Conservation (phyloP, 2,113 vertebrate species). For the Herpailurus yagouaroundi region DNA sequence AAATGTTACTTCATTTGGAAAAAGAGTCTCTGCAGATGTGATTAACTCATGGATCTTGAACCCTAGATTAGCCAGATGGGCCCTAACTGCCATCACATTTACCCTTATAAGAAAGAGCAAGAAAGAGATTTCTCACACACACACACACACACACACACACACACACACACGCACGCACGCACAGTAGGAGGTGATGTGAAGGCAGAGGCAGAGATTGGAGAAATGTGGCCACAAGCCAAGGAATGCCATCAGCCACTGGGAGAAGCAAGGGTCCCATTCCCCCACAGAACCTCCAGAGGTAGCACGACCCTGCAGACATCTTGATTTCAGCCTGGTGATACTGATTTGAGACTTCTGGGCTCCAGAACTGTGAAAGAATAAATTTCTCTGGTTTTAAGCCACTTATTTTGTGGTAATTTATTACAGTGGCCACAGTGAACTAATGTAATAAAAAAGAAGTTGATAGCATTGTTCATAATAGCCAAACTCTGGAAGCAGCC, state of each 20-base stretch:
- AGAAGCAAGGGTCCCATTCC: background rate
- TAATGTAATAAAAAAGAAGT: background rate
- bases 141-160: no score
- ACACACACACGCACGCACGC: no score
- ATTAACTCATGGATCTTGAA: background rate
- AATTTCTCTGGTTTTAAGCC: constrained; percentile 10
- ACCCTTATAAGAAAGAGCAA: background rate
- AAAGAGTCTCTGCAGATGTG: background rate
- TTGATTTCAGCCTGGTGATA: background rate
- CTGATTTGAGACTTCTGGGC: background rate
- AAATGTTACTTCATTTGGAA: background rate
- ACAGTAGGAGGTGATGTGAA: background rate
- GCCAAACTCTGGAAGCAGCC: background rate
- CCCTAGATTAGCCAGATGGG: background rate
- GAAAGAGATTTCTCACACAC: background rate
- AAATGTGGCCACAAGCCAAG: background rate
- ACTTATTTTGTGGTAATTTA: background rate
- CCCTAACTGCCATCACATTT: background rate
- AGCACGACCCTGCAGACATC: background rate
- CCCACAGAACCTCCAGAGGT: background rate
- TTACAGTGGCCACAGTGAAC: background rate
- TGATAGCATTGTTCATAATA: background rate
- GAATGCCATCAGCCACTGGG: background rate
- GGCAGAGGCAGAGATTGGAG: background rate
- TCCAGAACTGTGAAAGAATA: background rate